phyloP scores from a whole-genome alignment of 2,113 vertebrate species.

The Dissostichus mawsoni region DNA sequence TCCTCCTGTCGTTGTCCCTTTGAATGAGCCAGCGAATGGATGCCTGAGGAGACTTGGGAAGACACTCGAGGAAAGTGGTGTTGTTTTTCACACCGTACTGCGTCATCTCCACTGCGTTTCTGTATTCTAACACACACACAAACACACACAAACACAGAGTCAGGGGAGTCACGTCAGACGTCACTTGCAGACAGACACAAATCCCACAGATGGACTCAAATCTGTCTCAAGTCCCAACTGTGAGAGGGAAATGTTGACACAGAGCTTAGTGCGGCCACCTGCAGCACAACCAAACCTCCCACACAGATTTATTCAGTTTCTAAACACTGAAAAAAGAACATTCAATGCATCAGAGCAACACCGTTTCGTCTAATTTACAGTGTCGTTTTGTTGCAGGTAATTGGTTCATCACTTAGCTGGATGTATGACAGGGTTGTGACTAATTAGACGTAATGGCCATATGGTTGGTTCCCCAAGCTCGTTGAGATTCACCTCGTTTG shows the following conservation, averaged over 20 bases:
- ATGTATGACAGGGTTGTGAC: slow-evolving; percentile 52
- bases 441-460: slow-evolving; percentile 73
- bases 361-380: slow-evolving; percentile 13
- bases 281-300: slow-evolving; percentile 21
- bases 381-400: slow-evolving; percentile 32
- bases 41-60: slow-evolving; percentile 94
- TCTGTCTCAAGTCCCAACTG: slow-evolving; percentile 51
- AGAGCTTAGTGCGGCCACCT: slow-evolving; percentile 46
- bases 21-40: slow-evolving; percentile 96
- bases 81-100: slow-evolving; percentile 98
- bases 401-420: slow-evolving; percentile 54
- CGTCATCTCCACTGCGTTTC: slow-evolving; percentile 93
- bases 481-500: background rate
- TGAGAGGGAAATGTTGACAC: slow-evolving; percentile 59
- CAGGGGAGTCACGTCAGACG: slow-evolving; percentile 47
- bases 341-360: background rate
- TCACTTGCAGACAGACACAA: slow-evolving; percentile 61
- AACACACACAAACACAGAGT: slow-evolving; percentile 49
- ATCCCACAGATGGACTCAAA: slow-evolving; percentile 66
- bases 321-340: slow-evolving; percentile 12
- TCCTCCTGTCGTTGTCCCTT: slow-evolving; percentile 96
- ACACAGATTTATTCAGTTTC: slow-evolving; percentile 19
- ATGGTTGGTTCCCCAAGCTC: slow-evolving; percentile 54
- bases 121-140: slow-evolving; percentile 86
- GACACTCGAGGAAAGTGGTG: slow-evolving; percentile 96